Evolutionary conservation across 1,140 invertebrate species (phyloP), one percentile per base, ranked within the genome.

Genomic region (Drosophila athabasca): DNA sequence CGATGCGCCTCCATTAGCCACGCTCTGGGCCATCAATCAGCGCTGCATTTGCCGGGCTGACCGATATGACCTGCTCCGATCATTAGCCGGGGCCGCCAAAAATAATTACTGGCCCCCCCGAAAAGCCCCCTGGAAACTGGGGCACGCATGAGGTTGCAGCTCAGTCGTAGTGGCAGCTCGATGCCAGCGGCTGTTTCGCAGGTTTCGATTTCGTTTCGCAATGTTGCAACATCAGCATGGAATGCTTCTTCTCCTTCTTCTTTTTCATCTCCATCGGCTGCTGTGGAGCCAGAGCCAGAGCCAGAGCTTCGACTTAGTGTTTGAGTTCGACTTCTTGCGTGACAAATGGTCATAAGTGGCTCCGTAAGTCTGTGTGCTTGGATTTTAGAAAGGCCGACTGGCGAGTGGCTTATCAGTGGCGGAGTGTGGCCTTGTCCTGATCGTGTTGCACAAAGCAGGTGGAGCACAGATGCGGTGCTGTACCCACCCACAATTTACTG

Each of bases 341-440:
- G 83, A 85, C 82, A 85, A 87, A 82, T 85, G 78, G 78, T 48
- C 78, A 49, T 85, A 68, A 75, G 70, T 80, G 69, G 64, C 51
- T 52, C 51, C 49, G 62, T 31, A 58, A 44, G 43, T 48, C 64
- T 53, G 41, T 50, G 31, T 29, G 29, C 26, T 45, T 43, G 35
- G 43, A 60, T 81, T 80, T 87, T 87, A 87, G 82, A 87, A 87
- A 87, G 82, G 82, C 54, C 39, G 29, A 52, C 48, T 43, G 31
- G 43, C 61, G 29, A 35, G 52, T 48, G 61, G 54, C 70, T 75
- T 75, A 75, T 75, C 71, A 75, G 24, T 75, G 26, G 29, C 31
- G 31, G 9, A 35, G 35, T 2, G 39, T 31, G 71, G 61, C 71
- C 71, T 75, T 75, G 54, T 41, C 41, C 24, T 43, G 26, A 26